A percentile compares a stretch with the other conserved stretches of the same genome.
phyloP scores from a whole-genome alignment of 2,888 invertebrate genomes.

The Lasioglossum villosulum region DNA sequence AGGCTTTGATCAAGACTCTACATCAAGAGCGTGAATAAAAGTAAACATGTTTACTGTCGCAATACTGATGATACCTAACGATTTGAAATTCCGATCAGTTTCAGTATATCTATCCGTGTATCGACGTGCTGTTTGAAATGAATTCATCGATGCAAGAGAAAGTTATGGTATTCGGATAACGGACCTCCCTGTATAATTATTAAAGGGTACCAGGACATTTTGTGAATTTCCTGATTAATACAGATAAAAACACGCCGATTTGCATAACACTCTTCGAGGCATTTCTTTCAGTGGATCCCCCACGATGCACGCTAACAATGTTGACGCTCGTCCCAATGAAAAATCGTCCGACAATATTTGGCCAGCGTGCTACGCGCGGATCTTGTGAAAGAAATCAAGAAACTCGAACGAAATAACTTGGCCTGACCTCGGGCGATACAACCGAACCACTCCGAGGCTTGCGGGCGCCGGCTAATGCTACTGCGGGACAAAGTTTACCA shows the following conservation, averaged over 20 bases:
- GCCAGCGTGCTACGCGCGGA: constrained; percentile 20
- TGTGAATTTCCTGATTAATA: background rate
- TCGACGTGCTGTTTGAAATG: no score
- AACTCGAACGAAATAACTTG: constrained; percentile 52
- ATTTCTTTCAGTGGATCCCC: constrained; percentile 10
- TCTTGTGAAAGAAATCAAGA: constrained; percentile 35
- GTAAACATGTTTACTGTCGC: no score
- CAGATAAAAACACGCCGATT: background rate
- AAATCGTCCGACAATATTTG: constrained; percentile 46
- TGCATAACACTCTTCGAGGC: background rate
- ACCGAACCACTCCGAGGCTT: constrained; percentile 49
- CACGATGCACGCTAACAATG: constrained; percentile 29
- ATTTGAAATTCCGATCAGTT: no score
- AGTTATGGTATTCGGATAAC: no score
- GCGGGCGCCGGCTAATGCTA: constrained; percentile 56
- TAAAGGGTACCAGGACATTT: background rate
- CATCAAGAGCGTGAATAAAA: no score
- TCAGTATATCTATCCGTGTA: no score
- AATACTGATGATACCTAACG: no score
- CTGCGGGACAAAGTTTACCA: constrained; percentile 65
- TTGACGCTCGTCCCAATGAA: constrained; percentile 26
- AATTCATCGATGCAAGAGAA: no score
- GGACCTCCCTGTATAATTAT: no score
- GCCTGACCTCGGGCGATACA: constrained; percentile 23
- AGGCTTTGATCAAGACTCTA: no score